phyloP scores from a whole-genome alignment of 2,113 vertebrate species.

The Saimiri boliviensis region DNA sequence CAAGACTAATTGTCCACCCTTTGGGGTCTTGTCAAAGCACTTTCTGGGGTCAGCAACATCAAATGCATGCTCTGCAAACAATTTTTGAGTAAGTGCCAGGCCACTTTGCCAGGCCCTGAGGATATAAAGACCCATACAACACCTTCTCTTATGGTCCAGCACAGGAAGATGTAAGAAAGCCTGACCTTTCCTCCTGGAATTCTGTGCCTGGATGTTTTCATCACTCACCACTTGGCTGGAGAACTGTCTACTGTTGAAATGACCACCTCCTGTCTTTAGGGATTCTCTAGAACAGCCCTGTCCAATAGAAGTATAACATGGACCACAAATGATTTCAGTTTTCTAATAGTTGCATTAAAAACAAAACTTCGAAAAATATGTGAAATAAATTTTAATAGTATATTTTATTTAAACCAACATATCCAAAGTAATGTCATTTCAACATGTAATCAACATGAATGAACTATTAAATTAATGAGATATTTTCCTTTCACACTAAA shows the following conservation, averaged over 20 bases:
- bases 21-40: not conserved
- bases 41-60: not conserved
- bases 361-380: not conserved
- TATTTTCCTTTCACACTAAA: not conserved
- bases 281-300: not conserved
- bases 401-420: not conserved
- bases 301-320: not conserved
- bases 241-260: not conserved
- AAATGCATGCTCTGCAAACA: not conserved
- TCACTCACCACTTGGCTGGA: not conserved
- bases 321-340: not conserved
- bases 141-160: not conserved
- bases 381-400: not conserved
- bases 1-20: not conserved
- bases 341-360: not conserved
- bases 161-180: not conserved
- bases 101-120: not conserved
- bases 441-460: not conserved
- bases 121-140: fast-evolving
- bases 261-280: not conserved
- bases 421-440: not conserved
- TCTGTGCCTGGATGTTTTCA: not conserved
- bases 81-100: not conserved
- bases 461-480: not conserved
- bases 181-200: not conserved